These are phyloP conservation scores for Drosophila quinaria DNA, from an alignment of 2,888 invertebrate species.

Conservation along the genomic window DNA sequence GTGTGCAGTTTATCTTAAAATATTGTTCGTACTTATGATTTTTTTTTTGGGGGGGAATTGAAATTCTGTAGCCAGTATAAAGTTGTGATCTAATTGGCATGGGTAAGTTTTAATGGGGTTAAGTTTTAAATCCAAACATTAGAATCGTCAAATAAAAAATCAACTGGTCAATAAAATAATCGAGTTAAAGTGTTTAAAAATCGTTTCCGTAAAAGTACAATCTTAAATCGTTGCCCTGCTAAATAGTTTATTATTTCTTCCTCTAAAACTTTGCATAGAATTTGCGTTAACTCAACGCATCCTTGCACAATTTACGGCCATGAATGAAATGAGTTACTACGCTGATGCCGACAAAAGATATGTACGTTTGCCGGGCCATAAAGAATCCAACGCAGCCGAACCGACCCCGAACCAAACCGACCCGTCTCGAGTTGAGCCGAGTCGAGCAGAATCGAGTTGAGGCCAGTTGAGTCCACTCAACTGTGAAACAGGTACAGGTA, in stretches of 20 bases:
- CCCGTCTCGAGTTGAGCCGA: conserved; percentile 27
- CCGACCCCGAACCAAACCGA: conserved; percentile 5
- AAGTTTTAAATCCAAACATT: no score
- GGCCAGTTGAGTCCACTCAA: conserved; percentile 72
- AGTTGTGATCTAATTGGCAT: no score
- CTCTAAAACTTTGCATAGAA: conserved; percentile 36
- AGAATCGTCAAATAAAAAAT: no score
- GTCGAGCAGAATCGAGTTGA: conserved; percentile 44
- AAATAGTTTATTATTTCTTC: conserved; percentile 21
- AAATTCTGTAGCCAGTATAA: conserved; percentile 4
- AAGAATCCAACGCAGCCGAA: conserved; percentile 54
- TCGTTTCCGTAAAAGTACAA: neutral
- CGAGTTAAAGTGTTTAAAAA: no score
- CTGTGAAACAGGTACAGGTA: conserved; percentile 77
- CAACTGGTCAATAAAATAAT: no score
- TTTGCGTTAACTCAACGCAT: conserved; percentile 37
- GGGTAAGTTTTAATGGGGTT: no score
- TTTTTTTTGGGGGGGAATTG: conserved; percentile 25
- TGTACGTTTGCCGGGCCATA: conserved; percentile 52
- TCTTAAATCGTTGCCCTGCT: conserved; percentile 2
- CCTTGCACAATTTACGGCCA: conserved; percentile 72
- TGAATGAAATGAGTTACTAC: conserved; percentile 77
- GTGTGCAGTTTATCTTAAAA: conserved; percentile 64
- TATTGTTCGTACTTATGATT: conserved; percentile 5
- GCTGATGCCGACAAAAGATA: conserved; percentile 75